Evolutionary conservation across 2,888 invertebrate species (phyloP), one percentile per base, ranked within the genome.

Genomic region (Melieria omissa): DNA sequence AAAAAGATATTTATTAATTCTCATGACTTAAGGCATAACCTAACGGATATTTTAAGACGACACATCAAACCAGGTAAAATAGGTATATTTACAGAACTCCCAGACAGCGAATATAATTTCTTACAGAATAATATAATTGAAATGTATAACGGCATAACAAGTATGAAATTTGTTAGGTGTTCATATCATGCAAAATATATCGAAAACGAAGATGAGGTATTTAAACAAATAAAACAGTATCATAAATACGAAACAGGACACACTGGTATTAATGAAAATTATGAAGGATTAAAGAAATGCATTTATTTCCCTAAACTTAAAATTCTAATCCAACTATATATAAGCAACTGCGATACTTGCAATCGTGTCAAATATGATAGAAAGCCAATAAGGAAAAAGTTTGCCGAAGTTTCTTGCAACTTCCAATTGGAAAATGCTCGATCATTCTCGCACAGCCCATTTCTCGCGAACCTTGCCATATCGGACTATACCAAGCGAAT

Each of bases 61-160:
- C 14, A 71, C 29, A 65, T 74, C 41, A 54, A 61, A 8, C 55
- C 42, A 42, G 70, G 70, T 7, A 73, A 70, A 65, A 60, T 67
- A 42, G 74, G 74, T 1, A 74, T 77, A 10, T 75, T 44, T 63
- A 58, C 67, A 3, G 74, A 75, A 41, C 5, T 74, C 42, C 10
- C 55, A 47, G 74, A 76, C 49, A 42, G 42, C 46, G 46, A 55
- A 44, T 74, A 72, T 67, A 72, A 61, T 61, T 70, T 49, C n/a
- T 29, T 77, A 7, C 78, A 78, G 66, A 52, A 72, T 54, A 71
- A 73, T 52, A 41, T 76, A 47, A 75, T 74, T 8, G 64, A 74
- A 66, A 52, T 76, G 44, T 76, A 65, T 58, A 63, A 69, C 29
- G 62, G 57, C n/a, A 49, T 68, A 46, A 71, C 61, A 41, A 73